A percentile compares a stretch with the other conserved stretches of the same genome.
Evolutionary conservation across 2,888 invertebrate genomes (phyloP).

Genomic region (Artemia sinica): DNA sequence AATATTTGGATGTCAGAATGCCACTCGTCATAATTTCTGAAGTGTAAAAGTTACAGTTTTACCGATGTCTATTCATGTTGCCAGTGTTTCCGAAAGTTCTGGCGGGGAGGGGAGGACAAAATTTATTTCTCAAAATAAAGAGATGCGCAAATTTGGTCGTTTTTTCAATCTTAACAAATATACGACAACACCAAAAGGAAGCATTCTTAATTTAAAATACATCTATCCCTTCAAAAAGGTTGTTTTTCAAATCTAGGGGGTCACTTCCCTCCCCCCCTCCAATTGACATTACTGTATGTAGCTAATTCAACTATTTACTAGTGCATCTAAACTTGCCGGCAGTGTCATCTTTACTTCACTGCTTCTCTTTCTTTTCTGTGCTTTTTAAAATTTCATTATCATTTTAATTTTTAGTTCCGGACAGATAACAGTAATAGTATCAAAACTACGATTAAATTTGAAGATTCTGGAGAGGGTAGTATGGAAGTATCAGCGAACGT

Average conservation of each 20-base stretch:
- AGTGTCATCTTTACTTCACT: no score
- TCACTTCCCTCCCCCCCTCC: not conserved
- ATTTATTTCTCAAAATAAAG: not conserved
- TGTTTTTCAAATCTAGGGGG: not conserved
- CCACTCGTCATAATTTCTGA: no score
- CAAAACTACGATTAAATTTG: not conserved
- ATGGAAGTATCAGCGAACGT: not conserved
- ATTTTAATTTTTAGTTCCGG: not conserved
- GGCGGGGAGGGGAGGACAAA: not conserved
- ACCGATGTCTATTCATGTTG: no score
- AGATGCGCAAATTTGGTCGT: not conserved
- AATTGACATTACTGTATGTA: not conserved
- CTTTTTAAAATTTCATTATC: not conserved
- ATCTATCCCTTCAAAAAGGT: no score
- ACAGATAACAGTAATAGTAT: not conserved
- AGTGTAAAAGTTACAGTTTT: no score
- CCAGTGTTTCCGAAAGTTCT: no score
- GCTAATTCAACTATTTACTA: not conserved
- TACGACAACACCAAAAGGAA: no score
- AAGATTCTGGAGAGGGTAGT: not conserved
- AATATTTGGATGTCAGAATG: no score
- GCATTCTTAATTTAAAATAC: no score
- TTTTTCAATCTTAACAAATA: no score
- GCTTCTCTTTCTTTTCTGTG: not conserved
- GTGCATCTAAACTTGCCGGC: not conserved